Percentiles rank a stretch among this genome's conserved stretches.
Evolutionary conservation across 2,888 invertebrate genomes (phyloP).

Genomic region (Lasioglossum marginatum): DNA sequence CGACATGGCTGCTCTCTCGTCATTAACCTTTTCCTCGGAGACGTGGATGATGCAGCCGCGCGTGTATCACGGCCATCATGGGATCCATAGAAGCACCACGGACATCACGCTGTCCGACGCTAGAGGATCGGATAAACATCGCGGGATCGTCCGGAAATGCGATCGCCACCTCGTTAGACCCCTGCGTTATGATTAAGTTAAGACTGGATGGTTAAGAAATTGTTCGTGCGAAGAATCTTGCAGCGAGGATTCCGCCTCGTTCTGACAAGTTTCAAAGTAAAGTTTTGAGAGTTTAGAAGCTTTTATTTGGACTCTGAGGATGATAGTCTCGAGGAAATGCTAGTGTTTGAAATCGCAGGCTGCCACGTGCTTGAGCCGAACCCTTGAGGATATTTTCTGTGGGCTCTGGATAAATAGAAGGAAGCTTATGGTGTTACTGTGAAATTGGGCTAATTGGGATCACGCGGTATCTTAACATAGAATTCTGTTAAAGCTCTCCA

Average conservation of each 20-base stretch:
- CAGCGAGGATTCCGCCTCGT: neutral
- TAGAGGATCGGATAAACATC: neutral
- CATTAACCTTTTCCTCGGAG: constrained; percentile 59
- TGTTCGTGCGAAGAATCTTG: neutral
- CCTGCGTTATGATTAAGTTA: neutral
- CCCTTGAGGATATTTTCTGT: neutral
- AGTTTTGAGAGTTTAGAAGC: neutral
- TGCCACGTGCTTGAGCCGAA: neutral
- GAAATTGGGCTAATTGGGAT: neutral
- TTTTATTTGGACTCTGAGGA: neutral
- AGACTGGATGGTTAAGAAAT: neutral
- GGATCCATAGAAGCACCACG: neutral
- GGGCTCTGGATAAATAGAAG: neutral
- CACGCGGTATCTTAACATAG: neutral
- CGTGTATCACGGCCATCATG: neutral
- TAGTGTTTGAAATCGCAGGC: neutral
- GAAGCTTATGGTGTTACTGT: neutral
- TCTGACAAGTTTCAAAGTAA: neutral
- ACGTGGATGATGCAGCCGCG: constrained; percentile 18
- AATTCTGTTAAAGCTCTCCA: neutral
- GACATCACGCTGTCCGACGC: neutral
- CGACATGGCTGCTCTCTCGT: constrained; percentile 55
- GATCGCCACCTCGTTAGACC: neutral
- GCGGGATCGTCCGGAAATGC: neutral
- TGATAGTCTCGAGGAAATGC: neutral